Evolutionary conservation across 2,797 vertebrate species (phyloP).

Genomic region (Dendrocincla fuliginosa): DNA sequence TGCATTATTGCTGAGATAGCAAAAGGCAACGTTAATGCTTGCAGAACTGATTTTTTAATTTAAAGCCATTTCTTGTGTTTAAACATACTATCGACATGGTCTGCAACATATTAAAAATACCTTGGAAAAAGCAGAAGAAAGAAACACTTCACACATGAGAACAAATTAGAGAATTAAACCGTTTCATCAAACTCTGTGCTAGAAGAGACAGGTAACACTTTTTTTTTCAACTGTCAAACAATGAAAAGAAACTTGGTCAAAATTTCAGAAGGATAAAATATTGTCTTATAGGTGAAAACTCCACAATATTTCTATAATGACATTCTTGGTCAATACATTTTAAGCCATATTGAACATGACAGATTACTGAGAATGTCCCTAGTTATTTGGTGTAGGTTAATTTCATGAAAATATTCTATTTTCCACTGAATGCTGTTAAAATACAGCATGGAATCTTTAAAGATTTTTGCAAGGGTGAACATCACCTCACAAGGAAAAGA

Average conservation of each 20-base stretch:
- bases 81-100: background rate
- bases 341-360: background rate
- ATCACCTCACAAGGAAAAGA: background rate
- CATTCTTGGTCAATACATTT: background rate
- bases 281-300: background rate
- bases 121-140: background rate
- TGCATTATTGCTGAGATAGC: background rate
- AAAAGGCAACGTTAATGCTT: background rate
- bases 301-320: background rate
- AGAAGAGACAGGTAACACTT: background rate
- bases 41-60: background rate
- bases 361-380: background rate
- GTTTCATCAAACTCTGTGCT: background rate
- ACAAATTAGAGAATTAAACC: background rate
- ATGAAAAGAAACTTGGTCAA: background rate
- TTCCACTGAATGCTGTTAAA: background rate
- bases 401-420: background rate
- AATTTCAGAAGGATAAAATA: background rate
- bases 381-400: background rate
- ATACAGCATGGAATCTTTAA: background rate
- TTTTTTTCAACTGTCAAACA: background rate
- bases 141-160: background rate
- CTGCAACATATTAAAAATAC: background rate
- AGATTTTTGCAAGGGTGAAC: background rate
- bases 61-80: background rate